Conservation (phyloP, 2,797 vertebrate species). For the Denticeps clupeoides region DNA sequence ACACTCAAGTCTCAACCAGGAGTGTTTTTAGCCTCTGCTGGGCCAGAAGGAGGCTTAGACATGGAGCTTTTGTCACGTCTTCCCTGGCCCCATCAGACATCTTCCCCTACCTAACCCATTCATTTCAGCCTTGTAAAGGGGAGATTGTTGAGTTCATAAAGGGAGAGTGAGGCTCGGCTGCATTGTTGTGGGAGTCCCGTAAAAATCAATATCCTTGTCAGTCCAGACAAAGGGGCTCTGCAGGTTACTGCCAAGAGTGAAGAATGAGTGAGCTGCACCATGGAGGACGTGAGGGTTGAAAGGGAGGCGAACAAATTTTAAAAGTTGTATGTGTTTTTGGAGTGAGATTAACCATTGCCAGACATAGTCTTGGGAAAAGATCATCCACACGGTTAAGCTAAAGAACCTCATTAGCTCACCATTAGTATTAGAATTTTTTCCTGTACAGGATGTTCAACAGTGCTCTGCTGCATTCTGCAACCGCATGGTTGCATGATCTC, state of each 20-base stretch:
- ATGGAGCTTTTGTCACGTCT: not conserved
- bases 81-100: constrained; percentile 13
- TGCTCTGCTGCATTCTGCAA: too few species aligned
- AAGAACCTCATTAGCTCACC: too few species aligned
- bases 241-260: not conserved
- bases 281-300: too few species aligned
- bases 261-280: too few species aligned
- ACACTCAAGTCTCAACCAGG: not conserved
- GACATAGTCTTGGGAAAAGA: too few species aligned
- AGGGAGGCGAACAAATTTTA: too few species aligned
- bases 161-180: constrained; percentile 23
- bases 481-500: too few species aligned
- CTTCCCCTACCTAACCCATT: constrained; percentile 35
- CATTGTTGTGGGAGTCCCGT: constrained; percentile 29
- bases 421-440: too few species aligned
- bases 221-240: constrained; percentile 23
- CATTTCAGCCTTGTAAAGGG: constrained; percentile 37
- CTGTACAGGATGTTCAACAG: too few species aligned
- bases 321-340: too few species aligned
- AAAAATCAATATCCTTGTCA: constrained; percentile 37
- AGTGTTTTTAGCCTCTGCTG: not conserved
- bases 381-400: too few species aligned
- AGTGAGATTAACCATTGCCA: too few species aligned
- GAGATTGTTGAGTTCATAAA: constrained; percentile 48
- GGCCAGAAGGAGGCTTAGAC: not conserved